Evolutionary conservation across 2,797 vertebrate genomes (phyloP).

Genomic region (Moxostoma hubbsi): DNA sequence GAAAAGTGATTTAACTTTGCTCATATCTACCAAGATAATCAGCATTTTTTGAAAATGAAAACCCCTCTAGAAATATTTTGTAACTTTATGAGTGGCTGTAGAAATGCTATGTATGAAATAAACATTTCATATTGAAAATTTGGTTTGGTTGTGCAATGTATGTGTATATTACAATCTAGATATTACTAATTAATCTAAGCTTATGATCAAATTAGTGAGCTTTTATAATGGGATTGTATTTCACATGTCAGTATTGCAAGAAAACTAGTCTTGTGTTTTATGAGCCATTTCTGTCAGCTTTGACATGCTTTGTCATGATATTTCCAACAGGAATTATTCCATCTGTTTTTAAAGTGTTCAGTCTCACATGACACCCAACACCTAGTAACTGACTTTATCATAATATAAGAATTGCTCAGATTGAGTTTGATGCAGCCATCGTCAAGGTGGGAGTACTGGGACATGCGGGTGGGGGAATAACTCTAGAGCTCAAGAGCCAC

Average conservation of each 20-base stretch:
- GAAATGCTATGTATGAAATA: neutral
- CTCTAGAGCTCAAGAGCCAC: conserved; percentile 25
- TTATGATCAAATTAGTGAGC: neutral
- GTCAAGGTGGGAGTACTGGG: neutral
- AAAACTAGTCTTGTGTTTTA: neutral
- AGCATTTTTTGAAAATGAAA: neutral
- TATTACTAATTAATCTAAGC: neutral
- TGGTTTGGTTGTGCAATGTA: neutral
- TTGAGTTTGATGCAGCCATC: neutral
- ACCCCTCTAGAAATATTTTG: neutral
- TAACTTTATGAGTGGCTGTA: neutral
- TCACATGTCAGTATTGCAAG: neutral
- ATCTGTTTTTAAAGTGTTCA: conserved; percentile 5
- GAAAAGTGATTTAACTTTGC: neutral
- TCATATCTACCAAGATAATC: neutral
- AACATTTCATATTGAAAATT: neutral
- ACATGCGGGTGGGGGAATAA: neutral
- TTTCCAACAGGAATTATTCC: neutral
- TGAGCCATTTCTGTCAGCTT: neutral
- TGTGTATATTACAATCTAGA: neutral
- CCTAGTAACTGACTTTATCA: neutral
- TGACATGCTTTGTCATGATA: neutral
- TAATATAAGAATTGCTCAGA: neutral
- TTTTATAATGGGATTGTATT: neutral
- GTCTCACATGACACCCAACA: neutral